Percentiles rank a stretch among this genome's conserved stretches.
Conservation (phyloP, 2,113 vertebrate species). For the Bubo blakistoni region DNA sequence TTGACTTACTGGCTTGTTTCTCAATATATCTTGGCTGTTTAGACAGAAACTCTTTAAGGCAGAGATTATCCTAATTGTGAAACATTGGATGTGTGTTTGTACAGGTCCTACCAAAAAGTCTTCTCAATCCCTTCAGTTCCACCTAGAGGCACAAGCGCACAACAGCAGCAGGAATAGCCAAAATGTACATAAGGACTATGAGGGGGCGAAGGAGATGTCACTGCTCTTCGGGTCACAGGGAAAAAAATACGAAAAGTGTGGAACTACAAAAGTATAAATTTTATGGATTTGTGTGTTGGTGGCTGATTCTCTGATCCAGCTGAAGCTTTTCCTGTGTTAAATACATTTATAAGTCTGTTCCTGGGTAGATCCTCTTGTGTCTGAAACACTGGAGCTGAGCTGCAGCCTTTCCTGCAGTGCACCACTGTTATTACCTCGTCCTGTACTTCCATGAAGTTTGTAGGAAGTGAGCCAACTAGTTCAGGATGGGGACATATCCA, state of each 20-base stretch:
- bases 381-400: not conserved
- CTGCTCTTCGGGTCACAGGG: not conserved
- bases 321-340: not conserved
- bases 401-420: not conserved
- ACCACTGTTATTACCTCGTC: rapidly evolving
- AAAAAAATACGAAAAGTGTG: not conserved
- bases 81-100: not conserved
- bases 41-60: not conserved
- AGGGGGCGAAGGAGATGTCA: rapidly evolving
- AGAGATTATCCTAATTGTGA: not conserved
- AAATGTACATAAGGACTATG: not conserved
- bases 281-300: not conserved
- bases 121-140: conserved; percentile 39
- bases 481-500: not conserved
- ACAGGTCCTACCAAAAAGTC: not conserved
- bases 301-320: not conserved
- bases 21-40: not conserved
- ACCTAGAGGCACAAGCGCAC: conserved; percentile 20
- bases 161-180: not conserved
- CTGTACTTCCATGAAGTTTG: no score
- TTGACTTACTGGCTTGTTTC: not conserved
- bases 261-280: not conserved
- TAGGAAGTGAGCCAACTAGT: not conserved
- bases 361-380: not conserved
- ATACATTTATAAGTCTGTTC: not conserved